Evolutionary conservation across 1,140 invertebrate species (phyloP), one percentile per base, ranked within the genome.

Genomic region (Leptopilina boulardi): DNA sequence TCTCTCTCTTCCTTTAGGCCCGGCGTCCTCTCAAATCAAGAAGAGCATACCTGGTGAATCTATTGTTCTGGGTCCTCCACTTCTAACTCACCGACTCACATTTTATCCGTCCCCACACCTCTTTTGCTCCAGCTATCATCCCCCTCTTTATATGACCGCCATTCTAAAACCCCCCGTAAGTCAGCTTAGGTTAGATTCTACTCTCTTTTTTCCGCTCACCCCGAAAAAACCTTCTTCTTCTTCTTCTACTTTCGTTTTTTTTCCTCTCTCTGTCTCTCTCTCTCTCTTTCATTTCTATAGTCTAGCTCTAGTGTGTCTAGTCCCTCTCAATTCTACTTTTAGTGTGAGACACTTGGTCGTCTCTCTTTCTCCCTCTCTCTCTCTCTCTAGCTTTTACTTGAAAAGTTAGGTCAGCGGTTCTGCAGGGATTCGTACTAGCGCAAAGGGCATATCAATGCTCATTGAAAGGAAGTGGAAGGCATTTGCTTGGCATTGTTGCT

Each of bases 401-500:
- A 41, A 74, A 74, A 74, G 73, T 74, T 56, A 38, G 54, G 70
- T 78, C 77, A 76, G 71, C 76, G 34, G 73, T 77, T 82, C 59
- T 66, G 59, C 26, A 30, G 59, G 26, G 59, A 66, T 66, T 66
- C 59, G 23, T 66, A 34, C 26, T n/a, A 66, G 59, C 26, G 59
- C 59, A 66, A 66, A 66, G 59, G 59, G 59, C 59, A 66, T 66
- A 66, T 66, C 59, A 23, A 66, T 66, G 59, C 59, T 66, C 59
- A 75, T 82, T 78, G 79, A 82, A 80, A 77, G 75, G 79, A 80
- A 78, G 81, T 80, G 79, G 79, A 77, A 77, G 74, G 75, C 75
- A 81, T 79, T 81, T 76, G 70, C 59, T 34, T 75, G 70, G 75
- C 72, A 82, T 82, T 82, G 80, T 82, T 79, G 77, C 72, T 74